Evolutionary conservation across 2,888 invertebrate genomes (phyloP).

Genomic region (Aproaerema taeniolella): DNA sequence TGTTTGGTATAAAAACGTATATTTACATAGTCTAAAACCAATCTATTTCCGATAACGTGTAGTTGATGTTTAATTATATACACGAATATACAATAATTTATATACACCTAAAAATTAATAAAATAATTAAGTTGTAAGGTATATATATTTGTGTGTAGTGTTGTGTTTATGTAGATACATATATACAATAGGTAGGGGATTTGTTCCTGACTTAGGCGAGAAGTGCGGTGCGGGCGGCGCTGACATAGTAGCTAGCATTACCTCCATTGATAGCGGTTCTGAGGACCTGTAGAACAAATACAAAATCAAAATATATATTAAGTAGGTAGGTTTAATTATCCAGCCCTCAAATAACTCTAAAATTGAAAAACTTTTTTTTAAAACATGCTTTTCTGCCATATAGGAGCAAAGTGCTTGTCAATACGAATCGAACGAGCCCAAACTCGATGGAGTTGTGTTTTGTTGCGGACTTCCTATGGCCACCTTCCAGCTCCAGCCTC

Average conservation of each 20-base stretch:
- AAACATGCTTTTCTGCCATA: too few species aligned
- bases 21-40: constrained; percentile 41
- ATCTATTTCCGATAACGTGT: constrained; percentile 18
- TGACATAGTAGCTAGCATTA: constrained; percentile 29
- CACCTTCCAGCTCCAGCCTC: too few species aligned
- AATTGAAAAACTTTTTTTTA: too few species aligned
- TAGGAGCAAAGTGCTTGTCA: too few species aligned
- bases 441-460: too few species aligned
- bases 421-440: too few species aligned
- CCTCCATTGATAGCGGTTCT: constrained; percentile 27
- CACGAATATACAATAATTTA: constrained; percentile 16
- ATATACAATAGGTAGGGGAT: constrained; percentile 24
- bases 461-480: too few species aligned
- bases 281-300: constrained; percentile 39
- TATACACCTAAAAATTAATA: constrained; percentile 1
- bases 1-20: constrained; percentile 45
- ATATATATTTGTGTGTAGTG: background rate
- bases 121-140: background rate
- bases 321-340: too few species aligned
- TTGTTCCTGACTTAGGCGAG: constrained; percentile 10
- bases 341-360: too few species aligned
- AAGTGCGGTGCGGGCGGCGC: constrained; percentile 32
- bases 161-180: constrained; percentile 16
- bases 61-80: constrained; percentile 16
- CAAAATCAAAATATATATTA: background rate